Evolutionary conservation across 2,797 vertebrate species (phyloP).

Genomic region (Agapornis canus): DNA sequence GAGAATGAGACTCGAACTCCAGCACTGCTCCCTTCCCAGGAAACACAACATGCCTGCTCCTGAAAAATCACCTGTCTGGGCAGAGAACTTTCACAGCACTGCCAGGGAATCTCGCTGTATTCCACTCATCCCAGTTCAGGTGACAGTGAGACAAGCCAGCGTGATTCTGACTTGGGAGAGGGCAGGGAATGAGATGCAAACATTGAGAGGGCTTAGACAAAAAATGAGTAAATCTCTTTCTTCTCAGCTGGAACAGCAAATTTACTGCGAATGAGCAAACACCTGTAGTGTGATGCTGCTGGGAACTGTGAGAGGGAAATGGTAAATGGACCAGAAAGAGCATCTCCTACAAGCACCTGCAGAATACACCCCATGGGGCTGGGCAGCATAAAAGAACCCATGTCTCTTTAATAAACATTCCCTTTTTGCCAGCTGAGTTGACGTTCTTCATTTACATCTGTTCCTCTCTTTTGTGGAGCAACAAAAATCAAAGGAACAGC

Average conservation of each 20-base stretch:
- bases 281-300: fast-evolving
- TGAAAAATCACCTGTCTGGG: neutral
- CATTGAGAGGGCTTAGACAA: neutral
- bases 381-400: neutral
- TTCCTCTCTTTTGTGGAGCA: neutral
- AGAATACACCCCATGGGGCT: fast-evolving
- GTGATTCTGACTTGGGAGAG: neutral
- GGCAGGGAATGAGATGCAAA: neutral
- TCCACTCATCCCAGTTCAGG: neutral
- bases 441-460: neutral
- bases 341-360: neutral
- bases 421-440: neutral
- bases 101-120: neutral
- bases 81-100: neutral
- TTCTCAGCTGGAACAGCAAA: neutral
- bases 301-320: neutral
- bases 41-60: fast-evolving
- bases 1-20: neutral
- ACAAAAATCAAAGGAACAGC: neutral
- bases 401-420: neutral
- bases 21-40: neutral
- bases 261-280: neutral
- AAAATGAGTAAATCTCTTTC: neutral
- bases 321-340: neutral
- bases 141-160: neutral